phyloP scores from a whole-genome alignment of 2,113 vertebrate species.

The Labeo catla region DNA sequence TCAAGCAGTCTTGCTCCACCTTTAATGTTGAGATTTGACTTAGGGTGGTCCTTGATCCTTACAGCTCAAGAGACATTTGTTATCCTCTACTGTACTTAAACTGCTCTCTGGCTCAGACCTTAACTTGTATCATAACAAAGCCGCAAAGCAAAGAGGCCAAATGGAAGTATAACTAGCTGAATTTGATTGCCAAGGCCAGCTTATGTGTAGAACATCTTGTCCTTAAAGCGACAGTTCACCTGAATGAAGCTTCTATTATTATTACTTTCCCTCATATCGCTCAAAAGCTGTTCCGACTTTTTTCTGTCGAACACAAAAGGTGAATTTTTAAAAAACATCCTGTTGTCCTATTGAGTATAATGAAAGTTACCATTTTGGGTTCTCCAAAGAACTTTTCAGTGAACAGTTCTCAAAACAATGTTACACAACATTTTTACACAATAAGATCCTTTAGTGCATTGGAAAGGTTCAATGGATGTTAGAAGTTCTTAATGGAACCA shows the following conservation, averaged over 20 bases:
- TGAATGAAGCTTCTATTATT: not conserved
- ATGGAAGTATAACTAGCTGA: not conserved
- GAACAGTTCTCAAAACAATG: not conserved
- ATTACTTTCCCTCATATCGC: not conserved
- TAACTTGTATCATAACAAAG: constrained; percentile 1
- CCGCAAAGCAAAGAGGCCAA: not conserved
- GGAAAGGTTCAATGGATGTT: not conserved
- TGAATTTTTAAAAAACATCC: not conserved
- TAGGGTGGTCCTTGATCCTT: constrained; percentile 22
- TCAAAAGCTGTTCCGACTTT: not conserved
- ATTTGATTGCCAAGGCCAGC: not conserved
- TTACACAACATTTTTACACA: not conserved
- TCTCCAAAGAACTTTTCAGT: not conserved
- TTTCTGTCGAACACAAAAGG: not conserved
- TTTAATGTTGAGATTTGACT: constrained; percentile 15
- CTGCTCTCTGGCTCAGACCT: not conserved
- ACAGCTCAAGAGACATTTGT: constrained; percentile 36
- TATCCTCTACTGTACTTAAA: constrained; percentile 24
- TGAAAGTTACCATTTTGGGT: not conserved
- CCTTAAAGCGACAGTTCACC: not conserved
- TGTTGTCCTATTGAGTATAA: not conserved
- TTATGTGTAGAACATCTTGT: constrained; percentile 9
- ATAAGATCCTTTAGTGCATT: not conserved
- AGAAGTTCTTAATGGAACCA: not conserved
- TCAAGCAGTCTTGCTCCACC: constrained; percentile 6